Base-by-base conservation (phyloP, 2,797 vertebrate species). In the Naso thynnoides region DNA sequence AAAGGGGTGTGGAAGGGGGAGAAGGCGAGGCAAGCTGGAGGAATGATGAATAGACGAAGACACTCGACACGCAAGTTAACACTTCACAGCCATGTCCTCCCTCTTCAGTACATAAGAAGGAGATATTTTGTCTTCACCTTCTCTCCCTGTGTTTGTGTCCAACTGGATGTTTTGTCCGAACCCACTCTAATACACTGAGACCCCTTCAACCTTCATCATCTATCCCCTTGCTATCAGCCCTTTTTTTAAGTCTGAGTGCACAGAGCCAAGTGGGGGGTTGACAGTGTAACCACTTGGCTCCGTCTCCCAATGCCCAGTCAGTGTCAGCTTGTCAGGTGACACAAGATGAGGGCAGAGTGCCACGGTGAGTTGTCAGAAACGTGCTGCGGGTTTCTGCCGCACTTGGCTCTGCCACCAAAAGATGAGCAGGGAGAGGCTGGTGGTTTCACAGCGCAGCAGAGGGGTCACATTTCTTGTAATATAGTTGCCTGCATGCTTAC, bases 281-380 rank as follows among this genome's bases (percentile, higher is more conserved):
- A 50, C 21, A 5, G 61, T 24, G 66, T 45, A 63, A 61, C 42
- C 13, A 16, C 66, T 78, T 88, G 86, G 88, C 88, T 67, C 63
- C n/a, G 6, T 45, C 57, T 54, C 65, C 55, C 16, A 2, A 27
- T 63, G 82, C 67, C 75, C 74, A 50, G 76, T 76, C 84, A 76
- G 76, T 48, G 62, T 73, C 42, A 23, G 69, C 64, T 44, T 13
- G 83, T 84, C 81, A 74, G 62, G 78, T 85, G 85, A 85, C 74
- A 42, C 66, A 2, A 44, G 54, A 10, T 14, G 70, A 78, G 74
- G 79, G 79, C 80, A 70, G 23, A n/a, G 65, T 19, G 76, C 81
- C 85, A 82, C 7, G 26, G 53, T 81, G 88, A 87, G 79, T 36
- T 54, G 70, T 83, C 74, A 76, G 24, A 83, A 86, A 62, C 18